phyloP scores from a whole-genome alignment of 2,113 vertebrate genomes.

The Dipodomys stephensi region DNA sequence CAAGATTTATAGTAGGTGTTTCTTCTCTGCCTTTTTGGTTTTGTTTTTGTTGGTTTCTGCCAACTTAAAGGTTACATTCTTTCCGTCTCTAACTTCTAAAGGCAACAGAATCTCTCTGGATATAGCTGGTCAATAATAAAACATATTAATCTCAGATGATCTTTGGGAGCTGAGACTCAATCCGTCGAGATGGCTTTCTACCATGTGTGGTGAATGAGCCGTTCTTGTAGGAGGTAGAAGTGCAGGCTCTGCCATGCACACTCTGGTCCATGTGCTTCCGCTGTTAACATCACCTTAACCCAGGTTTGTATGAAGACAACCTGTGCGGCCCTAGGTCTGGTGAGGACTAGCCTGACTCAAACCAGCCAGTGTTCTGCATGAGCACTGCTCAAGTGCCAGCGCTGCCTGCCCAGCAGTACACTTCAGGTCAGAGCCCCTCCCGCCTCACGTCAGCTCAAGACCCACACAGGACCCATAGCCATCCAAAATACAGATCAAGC shows the following conservation, averaged over 20 bases:
- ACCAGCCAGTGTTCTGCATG: neutral
- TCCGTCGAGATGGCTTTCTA: too few relatives aligned
- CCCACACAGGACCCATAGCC: fast-evolving
- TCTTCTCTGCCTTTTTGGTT: neutral
- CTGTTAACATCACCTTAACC: neutral
- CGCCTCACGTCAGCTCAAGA: neutral
- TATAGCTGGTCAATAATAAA: neutral
- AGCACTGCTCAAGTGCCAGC: neutral
- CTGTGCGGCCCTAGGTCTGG: neutral
- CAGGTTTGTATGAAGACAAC: neutral
- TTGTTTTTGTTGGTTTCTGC: neutral
- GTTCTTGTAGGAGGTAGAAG: fast-evolving
- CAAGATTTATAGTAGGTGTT: neutral
- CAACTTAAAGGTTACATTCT: neutral
- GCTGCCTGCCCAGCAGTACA: too few relatives aligned
- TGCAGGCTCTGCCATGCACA: neutral
- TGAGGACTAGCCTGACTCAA: neutral
- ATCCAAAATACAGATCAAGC: neutral
- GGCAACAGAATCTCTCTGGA: neutral
- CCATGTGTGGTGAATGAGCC: fast-evolving
- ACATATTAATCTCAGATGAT: neutral
- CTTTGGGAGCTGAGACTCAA: neutral
- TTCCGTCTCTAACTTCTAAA: neutral
- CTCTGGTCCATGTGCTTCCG: neutral
- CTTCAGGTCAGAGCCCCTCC: neutral